Conservation (phyloP, 2,888 invertebrate species). For the Rugalucina vietnamica region DNA sequence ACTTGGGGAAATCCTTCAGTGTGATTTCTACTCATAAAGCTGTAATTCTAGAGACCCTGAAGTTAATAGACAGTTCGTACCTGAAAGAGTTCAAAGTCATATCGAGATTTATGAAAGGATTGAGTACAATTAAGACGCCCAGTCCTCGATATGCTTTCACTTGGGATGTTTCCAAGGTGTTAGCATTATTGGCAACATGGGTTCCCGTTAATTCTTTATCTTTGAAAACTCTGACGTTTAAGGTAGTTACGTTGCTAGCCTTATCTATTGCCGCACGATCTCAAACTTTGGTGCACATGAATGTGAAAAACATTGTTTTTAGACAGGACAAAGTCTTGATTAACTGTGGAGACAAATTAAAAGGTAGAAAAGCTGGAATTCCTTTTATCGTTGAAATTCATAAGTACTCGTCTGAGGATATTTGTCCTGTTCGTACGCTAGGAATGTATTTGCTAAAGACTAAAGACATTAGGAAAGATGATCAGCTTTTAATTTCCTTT, state of each 20-base stretch:
- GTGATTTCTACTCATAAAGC: constrained; percentile 24
- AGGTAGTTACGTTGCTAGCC: constrained; percentile 21
- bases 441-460: not conserved
- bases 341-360: not conserved
- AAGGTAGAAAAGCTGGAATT: not conserved
- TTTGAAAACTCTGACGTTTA: constrained; percentile 30
- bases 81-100: not conserved
- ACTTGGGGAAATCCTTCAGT: not conserved
- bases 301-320: not conserved
- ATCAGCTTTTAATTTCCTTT: constrained; percentile 12
- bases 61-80: not conserved
- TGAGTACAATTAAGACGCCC: constrained; percentile 14
- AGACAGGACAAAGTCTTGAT: not conserved
- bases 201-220: not conserved
- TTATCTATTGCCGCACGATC: constrained; percentile 19
- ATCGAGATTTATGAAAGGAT: constrained; percentile 46
- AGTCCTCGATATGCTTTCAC: constrained; percentile 26
- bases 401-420: not conserved
- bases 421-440: constrained; percentile 18
- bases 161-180: constrained; percentile 40
- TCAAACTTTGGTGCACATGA: constrained; percentile 21
- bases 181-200: not conserved
- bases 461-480: constrained; percentile 8
- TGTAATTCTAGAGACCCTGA: constrained; percentile 40
- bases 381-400: not conserved